A percentile compares a stretch with the other conserved stretches of the same genome.
phyloP scores from a whole-genome alignment of 1,140 invertebrate species.

The Diabrotica virgifera region DNA sequence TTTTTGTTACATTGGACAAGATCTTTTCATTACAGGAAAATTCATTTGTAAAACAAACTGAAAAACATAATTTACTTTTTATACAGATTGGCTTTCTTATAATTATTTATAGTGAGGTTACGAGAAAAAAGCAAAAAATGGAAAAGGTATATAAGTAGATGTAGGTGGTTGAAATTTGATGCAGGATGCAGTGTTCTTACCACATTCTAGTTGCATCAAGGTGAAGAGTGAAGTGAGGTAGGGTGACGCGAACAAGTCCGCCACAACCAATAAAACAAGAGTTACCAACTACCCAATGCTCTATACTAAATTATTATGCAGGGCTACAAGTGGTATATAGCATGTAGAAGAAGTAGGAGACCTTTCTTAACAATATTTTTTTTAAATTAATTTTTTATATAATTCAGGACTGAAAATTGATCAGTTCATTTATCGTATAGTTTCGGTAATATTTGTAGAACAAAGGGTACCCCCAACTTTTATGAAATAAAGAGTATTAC shows the following conservation, averaged over 20 bases:
- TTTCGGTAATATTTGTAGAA: too few relatives aligned
- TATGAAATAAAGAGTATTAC: too few relatives aligned
- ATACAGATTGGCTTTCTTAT: too few relatives aligned
- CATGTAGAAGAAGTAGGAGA: slow-evolving; percentile 8
- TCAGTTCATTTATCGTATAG: too few relatives aligned
- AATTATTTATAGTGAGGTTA: slow-evolving; percentile 11
- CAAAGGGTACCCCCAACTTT: too few relatives aligned
- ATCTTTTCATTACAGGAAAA: too few relatives aligned
- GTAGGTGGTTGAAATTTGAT: slow-evolving; percentile 27
- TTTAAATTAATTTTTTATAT: too few relatives aligned
- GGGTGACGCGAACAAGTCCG: slow-evolving; percentile 48
- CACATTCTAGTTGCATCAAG: slow-evolving; percentile 50
- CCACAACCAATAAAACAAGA: slow-evolving; percentile 51
- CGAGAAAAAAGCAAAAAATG: slow-evolving; percentile 24
- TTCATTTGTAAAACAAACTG: neutral
- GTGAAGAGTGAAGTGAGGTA: slow-evolving; percentile 49
- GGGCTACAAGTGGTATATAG: slow-evolving; percentile 35
- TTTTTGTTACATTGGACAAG: too few relatives aligned
- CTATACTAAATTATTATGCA: slow-evolving; percentile 44
- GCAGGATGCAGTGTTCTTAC: slow-evolving; percentile 48
- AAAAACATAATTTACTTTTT: too few relatives aligned
- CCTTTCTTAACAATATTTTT: slow-evolving; percentile 9
- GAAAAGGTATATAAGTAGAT: neutral
- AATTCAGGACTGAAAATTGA: too few relatives aligned
- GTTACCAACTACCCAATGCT: slow-evolving; percentile 50